These are phyloP conservation scores for Hemicrepidius hirtus DNA, from an alignment of 2,888 invertebrate genomes.

Conservation along the genomic window DNA sequence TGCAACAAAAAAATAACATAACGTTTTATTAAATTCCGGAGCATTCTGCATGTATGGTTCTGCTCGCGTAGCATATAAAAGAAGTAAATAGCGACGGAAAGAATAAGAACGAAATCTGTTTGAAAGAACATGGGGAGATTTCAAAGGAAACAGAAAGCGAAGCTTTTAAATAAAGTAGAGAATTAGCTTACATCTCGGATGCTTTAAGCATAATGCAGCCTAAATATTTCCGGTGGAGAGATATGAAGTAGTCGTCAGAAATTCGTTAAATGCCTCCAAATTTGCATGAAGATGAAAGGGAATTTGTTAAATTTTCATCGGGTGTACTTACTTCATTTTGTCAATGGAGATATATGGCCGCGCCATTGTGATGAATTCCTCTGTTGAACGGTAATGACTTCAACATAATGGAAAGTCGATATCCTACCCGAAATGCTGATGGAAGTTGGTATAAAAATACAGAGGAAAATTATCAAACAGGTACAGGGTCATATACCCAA, in stretches of 20 bases:
- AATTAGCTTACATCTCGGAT: slow-evolving; percentile 49
- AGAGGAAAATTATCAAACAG: slow-evolving; percentile 15
- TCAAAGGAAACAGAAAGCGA: slow-evolving; percentile 48
- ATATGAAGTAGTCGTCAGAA: slow-evolving; percentile 29
- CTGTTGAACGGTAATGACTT: slow-evolving; percentile 36
- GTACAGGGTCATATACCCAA: neutral
- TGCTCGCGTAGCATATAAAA: slow-evolving; percentile 22
- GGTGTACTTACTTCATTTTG: slow-evolving; percentile 36
- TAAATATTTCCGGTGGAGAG: slow-evolving; percentile 36
- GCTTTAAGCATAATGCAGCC: slow-evolving; percentile 39
- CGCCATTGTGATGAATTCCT: slow-evolving; percentile 39
- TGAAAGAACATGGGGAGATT: slow-evolving; percentile 35
- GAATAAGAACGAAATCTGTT: slow-evolving; percentile 32
- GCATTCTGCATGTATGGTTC: slow-evolving; percentile 18
- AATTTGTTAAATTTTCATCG: slow-evolving; percentile 38
- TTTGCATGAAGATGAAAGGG: slow-evolving; percentile 39
- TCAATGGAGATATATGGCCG: slow-evolving; percentile 36
- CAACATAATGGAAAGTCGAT: slow-evolving; percentile 42
- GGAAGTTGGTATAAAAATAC: slow-evolving; percentile 9
- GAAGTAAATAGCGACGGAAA: slow-evolving; percentile 25
- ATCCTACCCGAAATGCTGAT: slow-evolving; percentile 12
- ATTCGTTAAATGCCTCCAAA: slow-evolving; percentile 37
- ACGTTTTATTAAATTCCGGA: slow-evolving; percentile 25
- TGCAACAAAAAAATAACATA: slow-evolving; percentile 1
- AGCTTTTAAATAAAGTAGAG: slow-evolving; percentile 53